Percentiles rank a stretch among this genome's conserved stretches.
Conservation (phyloP, 1,140 invertebrate species). For the Aphis gossypii region DNA sequence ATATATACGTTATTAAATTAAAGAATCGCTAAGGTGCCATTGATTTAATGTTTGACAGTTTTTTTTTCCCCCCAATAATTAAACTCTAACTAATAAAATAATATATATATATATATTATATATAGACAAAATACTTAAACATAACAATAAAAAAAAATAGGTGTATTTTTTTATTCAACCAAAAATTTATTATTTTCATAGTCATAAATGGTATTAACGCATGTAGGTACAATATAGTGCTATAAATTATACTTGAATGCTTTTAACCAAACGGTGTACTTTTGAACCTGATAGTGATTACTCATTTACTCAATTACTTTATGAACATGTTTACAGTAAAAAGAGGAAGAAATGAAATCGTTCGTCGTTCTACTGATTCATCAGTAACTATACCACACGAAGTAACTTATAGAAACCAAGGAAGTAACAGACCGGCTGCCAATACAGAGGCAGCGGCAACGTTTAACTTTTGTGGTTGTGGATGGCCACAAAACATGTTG, state of each 20-base stretch:
- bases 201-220: too few species aligned
- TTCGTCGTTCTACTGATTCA: constrained; percentile 67
- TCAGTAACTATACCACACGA: constrained; percentile 74
- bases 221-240: too few species aligned
- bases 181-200: background rate
- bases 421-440: constrained; percentile 62
- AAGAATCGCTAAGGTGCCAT: background rate
- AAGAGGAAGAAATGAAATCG: constrained; percentile 70
- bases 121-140: too few species aligned
- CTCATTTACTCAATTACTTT: background rate
- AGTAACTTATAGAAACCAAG: constrained; percentile 71
- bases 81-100: background rate
- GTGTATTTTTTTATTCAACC: background rate
- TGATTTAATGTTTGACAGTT: background rate
- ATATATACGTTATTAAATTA: background rate
- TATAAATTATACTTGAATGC: background rate
- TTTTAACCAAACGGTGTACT: background rate
- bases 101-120: too few species aligned
- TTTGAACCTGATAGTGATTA: too few species aligned
- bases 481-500: constrained; percentile 87
- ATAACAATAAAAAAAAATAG: too few species aligned
- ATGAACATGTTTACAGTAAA: constrained; percentile 64
- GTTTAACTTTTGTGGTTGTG: constrained; percentile 82
- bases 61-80: background rate
- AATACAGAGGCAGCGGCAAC: constrained; percentile 63